Conservation (phyloP, 2,888 invertebrate genomes). For the Patella caerulea region DNA sequence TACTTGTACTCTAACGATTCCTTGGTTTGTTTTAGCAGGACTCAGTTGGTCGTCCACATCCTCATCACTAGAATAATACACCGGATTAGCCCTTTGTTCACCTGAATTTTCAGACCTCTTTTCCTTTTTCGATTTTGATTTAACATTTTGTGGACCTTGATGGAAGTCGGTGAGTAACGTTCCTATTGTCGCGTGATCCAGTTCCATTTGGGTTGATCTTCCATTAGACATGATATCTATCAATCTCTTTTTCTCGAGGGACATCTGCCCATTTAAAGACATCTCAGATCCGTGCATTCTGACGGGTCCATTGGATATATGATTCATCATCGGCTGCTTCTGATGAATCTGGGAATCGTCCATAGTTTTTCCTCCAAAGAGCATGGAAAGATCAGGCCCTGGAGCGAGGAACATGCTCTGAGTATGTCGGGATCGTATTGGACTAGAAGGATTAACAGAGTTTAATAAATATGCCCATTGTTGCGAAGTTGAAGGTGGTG, state of each 20-base stretch:
- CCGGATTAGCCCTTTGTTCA: conserved; percentile 27
- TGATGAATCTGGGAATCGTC: conserved; percentile 11
- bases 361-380: conserved; percentile 16
- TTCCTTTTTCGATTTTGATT: background rate
- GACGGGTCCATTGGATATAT: background rate
- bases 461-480: conserved; percentile 56
- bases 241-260: background rate
- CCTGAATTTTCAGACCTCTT: conserved; percentile 11
- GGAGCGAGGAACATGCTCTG: conserved; percentile 18
- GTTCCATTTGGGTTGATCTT: too few relatives aligned
- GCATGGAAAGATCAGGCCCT: conserved; percentile 22
- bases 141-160: conserved; percentile 12
- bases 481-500: conserved; percentile 49
- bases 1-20: background rate
- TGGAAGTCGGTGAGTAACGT: background rate
- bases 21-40: background rate
- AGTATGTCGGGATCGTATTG: background rate
- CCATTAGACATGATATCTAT: background rate
- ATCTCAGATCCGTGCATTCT: background rate
- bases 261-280: background rate
- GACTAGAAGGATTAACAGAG: conserved; percentile 28
- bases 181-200: background rate
- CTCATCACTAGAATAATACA: conserved; percentile 37
- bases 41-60: conserved; percentile 23
- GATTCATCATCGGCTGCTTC: conserved; percentile 17